Conservation (phyloP, 2,888 invertebrate species). For the Tachina grossa region DNA sequence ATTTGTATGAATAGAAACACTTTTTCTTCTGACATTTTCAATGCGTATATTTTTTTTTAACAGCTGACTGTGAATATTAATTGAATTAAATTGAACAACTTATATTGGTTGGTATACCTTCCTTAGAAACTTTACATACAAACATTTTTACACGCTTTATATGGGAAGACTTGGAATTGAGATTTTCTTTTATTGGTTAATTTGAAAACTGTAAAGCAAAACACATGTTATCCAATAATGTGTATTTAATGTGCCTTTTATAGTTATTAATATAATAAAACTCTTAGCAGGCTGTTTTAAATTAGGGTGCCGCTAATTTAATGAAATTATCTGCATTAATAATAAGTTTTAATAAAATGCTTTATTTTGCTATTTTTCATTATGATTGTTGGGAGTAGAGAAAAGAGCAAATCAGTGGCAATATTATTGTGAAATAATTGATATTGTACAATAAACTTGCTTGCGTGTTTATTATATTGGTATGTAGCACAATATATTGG, state of each 20-base stretch:
- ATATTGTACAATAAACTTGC: too few species aligned
- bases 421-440: too few species aligned
- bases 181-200: constrained; percentile 45
- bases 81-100: background rate
- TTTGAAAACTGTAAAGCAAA: constrained; percentile 33
- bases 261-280: constrained; percentile 9
- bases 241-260: constrained; percentile 38
- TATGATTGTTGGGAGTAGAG: too few species aligned
- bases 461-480: too few species aligned
- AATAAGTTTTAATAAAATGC: too few species aligned
- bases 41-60: too few species aligned
- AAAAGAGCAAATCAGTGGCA: too few species aligned
- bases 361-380: too few species aligned
- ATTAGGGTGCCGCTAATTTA: constrained; percentile 16
- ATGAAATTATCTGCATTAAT: background rate
- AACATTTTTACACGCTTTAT: constrained; percentile 26
- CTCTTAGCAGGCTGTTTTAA: background rate
- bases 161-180: constrained; percentile 42
- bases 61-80: background rate
- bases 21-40: too few species aligned
- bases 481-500: too few species aligned
- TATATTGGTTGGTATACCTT: constrained; percentile 2
- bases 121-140: background rate
- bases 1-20: too few species aligned
- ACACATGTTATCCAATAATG: constrained; percentile 39